A percentile compares a stretch with the other conserved stretches of the same genome.
phyloP scores from a whole-genome alignment of 2,113 vertebrate species.

The Phrynocephalus versicolor region DNA sequence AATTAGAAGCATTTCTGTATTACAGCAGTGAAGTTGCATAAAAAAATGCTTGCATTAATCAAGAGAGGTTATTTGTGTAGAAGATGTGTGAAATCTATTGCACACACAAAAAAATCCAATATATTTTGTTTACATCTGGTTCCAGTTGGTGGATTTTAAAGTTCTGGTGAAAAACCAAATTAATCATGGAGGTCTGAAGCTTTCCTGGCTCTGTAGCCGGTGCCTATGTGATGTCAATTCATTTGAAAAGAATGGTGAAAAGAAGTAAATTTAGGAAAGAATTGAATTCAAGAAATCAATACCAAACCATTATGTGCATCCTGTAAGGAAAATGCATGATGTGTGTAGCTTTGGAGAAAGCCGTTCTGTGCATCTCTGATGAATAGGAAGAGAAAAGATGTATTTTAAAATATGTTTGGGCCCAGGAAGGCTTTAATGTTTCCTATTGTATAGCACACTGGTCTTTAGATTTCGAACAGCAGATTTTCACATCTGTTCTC shows the following conservation, averaged over 20 bases:
- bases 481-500: conserved; percentile 52
- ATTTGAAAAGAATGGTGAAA: neutral
- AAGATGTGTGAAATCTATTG: neutral
- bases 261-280: neutral
- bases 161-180: neutral
- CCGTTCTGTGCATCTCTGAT: neutral
- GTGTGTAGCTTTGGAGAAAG: conserved; percentile 34
- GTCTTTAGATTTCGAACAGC: conserved; percentile 29
- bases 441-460: neutral
- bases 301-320: neutral
- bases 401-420: neutral
- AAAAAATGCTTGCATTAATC: neutral
- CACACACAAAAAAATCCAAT: neutral
- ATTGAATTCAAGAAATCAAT: neutral
- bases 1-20: neutral
- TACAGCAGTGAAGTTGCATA: neutral
- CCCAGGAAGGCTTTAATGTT: conserved; percentile 5
- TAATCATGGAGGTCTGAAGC: neutral
- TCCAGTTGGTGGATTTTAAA: neutral
- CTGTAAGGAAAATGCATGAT: neutral
- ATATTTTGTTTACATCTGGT: neutral
- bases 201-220: neutral
- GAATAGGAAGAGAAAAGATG: neutral
- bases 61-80: neutral
- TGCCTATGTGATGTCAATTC: neutral